Evolutionary conservation across 2,888 invertebrate species (phyloP).

Genomic region (Xanthorhoe designata): DNA sequence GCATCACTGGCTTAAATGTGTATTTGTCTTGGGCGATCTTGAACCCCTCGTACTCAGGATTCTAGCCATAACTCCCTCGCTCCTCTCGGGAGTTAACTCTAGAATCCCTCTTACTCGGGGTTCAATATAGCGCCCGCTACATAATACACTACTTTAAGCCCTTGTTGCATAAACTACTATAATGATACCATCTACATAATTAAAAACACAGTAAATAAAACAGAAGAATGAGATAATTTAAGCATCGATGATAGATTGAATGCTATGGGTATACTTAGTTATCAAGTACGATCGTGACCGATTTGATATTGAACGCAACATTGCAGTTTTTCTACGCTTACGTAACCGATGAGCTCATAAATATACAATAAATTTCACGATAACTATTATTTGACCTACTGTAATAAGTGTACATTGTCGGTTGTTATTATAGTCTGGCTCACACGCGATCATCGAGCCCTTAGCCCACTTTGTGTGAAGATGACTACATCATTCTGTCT

Average conservation of each 20-base stretch:
- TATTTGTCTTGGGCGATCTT: too few relatives aligned
- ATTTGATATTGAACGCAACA: slow-evolving; percentile 34
- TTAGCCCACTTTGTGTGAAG: background rate
- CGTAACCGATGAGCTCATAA: slow-evolving; percentile 65
- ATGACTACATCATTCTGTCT: background rate
- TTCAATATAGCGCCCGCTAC: too few relatives aligned
- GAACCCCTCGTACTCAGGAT: too few relatives aligned
- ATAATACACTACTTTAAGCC: too few relatives aligned
- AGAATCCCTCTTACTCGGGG: too few relatives aligned
- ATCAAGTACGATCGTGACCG: slow-evolving; percentile 28
- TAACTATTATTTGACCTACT: slow-evolving; percentile 5
- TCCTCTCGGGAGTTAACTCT: too few relatives aligned
- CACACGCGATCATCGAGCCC: background rate
- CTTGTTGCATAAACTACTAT: too few relatives aligned
- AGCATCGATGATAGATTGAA: background rate
- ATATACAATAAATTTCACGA: slow-evolving; percentile 44
- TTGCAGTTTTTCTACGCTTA: slow-evolving; percentile 55
- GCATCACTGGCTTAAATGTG: too few relatives aligned
- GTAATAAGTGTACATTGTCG: background rate
- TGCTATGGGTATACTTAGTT: slow-evolving; percentile 12
- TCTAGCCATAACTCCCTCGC: too few relatives aligned
- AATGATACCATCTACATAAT: background rate
- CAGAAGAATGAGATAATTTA: background rate
- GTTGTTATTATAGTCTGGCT: background rate
- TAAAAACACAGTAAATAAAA: background rate